These are phyloP conservation scores for Mus spicilegus DNA, from an alignment of 2,113 vertebrate genomes.

Conservation along the genomic window DNA sequence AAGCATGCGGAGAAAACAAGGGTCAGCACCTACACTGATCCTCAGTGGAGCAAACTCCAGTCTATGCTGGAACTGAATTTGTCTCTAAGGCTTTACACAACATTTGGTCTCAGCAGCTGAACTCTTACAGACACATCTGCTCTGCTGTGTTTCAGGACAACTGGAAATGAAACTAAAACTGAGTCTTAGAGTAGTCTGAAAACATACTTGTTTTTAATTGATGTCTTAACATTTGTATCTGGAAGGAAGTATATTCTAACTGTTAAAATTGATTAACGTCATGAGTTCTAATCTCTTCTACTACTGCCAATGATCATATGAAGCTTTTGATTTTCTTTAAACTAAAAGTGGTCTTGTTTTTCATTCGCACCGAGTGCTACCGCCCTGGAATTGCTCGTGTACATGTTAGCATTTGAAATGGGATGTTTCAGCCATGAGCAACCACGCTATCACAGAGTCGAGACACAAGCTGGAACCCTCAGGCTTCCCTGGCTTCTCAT, in stretches of 20 bases:
- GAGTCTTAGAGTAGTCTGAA: conserved; percentile 31
- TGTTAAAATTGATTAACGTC: conserved; percentile 49
- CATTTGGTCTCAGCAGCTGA: conserved; percentile 40
- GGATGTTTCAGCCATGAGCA: neutral
- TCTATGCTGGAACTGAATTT: neutral
- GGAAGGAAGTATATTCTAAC: conserved; percentile 63
- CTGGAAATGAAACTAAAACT: conserved; percentile 52
- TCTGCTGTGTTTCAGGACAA: conserved; percentile 44
- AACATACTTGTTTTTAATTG: conserved; percentile 61
- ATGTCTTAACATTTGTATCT: conserved; percentile 62
- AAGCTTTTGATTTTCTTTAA: conserved; percentile 23
- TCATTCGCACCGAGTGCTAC: neutral
- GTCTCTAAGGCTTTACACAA: conserved; percentile 47
- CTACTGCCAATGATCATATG: neutral
- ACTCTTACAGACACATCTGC: conserved; percentile 48
- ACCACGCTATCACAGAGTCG: neutral
- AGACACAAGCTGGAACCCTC: neutral
- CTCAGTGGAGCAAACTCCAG: neutral
- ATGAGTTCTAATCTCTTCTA: conserved; percentile 43
- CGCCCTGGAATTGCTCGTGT: neutral
- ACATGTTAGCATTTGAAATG: neutral
- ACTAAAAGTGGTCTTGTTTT: neutral
- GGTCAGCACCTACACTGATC: neutral
- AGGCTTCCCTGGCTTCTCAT: neutral
- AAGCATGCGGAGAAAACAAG: neutral